Evolutionary conservation across 1,140 invertebrate species (phyloP), one percentile per base, ranked within the genome.

Genomic region (Drosophila insularis): DNA sequence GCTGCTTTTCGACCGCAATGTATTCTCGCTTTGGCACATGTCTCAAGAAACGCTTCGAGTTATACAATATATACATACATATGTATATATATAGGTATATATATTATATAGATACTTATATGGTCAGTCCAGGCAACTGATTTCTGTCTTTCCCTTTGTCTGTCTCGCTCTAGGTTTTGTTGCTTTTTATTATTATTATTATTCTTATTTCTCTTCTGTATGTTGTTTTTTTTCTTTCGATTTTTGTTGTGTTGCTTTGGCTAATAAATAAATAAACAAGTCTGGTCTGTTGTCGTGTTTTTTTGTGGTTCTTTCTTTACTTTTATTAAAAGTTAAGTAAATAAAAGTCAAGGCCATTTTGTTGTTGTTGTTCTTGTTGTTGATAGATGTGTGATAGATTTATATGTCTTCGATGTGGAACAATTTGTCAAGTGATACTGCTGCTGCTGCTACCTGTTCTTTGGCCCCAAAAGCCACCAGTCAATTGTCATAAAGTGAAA

Each of bases 281-380:
- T 82, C 81, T 75, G 78, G 39, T 50, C 43, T 50, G 54, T 43
- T 64, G 64, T 59, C n/a, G 60, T 40, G 21, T 71, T 56, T 78
- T 74, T 78, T 74, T 37, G 27, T 27, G 27, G 5, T 27, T n/a
- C 60, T 55, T 62, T 50, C 40, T 71, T 56, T 27, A 27, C 27
- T 78, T 74, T 78, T 74, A 68, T 71, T 78, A 67, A 75, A 74
- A 69, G 79, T 63, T 76, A 72, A 70, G 63, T 62, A 76, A 87
- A 89, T 79, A 89, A 86, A 87, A 86, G 82, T 87, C 82, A 87
- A 87, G 82, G 82, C 70, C 76, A 89, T 67, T 32, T 53, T 43
- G 54, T 19, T 21, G 19, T 46, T 43, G 61, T 37, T 37, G 35
- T 13, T 35, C 4, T 5, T 37, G 35, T 40, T 43, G 61, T 19